Conservation (phyloP, 2,113 vertebrate genomes). For the Dicrurus megarhynchus region DNA sequence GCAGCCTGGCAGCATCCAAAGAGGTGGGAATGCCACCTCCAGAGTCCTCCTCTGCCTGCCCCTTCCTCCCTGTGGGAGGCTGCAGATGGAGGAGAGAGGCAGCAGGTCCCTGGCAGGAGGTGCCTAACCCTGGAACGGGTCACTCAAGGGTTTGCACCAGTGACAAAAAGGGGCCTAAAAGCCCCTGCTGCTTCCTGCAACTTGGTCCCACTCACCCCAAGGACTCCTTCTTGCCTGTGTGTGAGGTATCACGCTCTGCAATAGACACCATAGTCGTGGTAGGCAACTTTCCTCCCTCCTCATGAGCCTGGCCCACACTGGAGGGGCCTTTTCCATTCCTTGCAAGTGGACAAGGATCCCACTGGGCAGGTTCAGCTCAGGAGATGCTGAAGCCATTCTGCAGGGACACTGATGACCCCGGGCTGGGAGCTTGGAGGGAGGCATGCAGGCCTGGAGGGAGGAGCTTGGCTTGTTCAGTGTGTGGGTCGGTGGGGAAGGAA, state of each 20-base stretch:
- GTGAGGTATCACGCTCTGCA: not conserved
- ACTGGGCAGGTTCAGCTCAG: not conserved
- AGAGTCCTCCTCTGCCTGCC: not conserved
- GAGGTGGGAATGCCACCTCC: not conserved
- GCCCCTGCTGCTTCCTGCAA: not conserved
- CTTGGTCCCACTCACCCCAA: not conserved
- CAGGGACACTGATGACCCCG: not conserved
- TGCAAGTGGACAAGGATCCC: not conserved
- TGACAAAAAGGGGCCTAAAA: not conserved
- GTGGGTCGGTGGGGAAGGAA: not conserved
- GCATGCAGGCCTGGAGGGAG: not conserved
- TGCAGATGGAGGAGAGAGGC: not conserved
- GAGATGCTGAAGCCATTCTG: not conserved
- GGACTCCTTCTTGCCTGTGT: not conserved
- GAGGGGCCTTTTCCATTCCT: not conserved
- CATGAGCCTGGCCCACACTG: not conserved
- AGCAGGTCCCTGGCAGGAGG: not conserved
- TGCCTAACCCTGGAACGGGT: not conserved
- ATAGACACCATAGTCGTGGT: fast-evolving
- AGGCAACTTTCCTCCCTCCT: not conserved
- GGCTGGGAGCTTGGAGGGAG: not conserved
- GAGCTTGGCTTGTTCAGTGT: not conserved
- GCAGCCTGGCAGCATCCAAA: not conserved
- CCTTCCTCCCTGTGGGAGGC: not conserved
- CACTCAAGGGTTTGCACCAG: fast-evolving